Evolutionary conservation across 1,140 invertebrate genomes (phyloP).

Genomic region (Argopecten irradians): DNA sequence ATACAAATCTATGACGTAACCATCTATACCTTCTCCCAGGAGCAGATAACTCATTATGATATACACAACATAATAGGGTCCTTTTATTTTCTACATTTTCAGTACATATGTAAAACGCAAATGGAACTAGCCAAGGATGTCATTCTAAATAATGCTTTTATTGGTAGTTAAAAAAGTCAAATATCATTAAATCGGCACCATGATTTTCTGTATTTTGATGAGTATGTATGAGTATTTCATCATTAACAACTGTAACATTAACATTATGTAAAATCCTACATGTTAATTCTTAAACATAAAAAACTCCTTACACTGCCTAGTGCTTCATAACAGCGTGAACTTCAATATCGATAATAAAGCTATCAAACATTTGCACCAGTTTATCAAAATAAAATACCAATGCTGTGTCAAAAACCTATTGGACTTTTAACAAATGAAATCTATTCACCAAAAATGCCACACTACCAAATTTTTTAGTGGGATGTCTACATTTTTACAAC

Average conservation of each 20-base stretch:
- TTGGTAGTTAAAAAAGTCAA: neutral
- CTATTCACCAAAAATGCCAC: neutral
- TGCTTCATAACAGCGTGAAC: neutral
- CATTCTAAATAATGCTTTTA: neutral
- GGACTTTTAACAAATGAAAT: neutral
- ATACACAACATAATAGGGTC: too few species aligned
- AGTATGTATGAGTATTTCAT: neutral
- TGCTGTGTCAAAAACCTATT: neutral
- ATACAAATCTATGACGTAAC: too few species aligned
- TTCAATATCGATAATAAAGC: neutral
- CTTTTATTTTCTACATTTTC: too few species aligned
- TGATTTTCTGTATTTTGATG: neutral
- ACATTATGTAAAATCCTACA: neutral
- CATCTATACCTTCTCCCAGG: too few species aligned
- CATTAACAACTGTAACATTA: neutral
- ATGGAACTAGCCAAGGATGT: neutral
- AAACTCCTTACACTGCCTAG: neutral
- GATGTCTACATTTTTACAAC: neutral
- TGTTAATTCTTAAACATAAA: neutral
- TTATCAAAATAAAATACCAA: neutral
- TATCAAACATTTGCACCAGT: neutral
- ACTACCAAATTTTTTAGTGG: neutral
- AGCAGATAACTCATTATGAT: too few species aligned
- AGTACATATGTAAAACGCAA: neutral
- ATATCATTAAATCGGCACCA: neutral